Conservation (phyloP, 2,797 vertebrate species). For the Bovichtus variegatus region DNA sequence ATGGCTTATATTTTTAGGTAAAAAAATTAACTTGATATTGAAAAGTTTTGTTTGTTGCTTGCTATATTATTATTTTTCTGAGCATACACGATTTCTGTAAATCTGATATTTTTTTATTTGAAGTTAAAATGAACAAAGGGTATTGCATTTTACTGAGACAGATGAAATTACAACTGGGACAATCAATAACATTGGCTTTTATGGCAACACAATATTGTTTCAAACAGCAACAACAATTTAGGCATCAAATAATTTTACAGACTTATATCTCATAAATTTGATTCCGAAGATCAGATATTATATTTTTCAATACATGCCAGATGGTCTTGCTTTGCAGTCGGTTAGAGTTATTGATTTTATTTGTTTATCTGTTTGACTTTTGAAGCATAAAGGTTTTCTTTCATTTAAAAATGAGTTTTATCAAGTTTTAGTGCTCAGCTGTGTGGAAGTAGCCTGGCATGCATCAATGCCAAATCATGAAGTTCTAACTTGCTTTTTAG, state of each 20-base stretch:
- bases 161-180: slow-evolving; percentile 79
- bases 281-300: slow-evolving; percentile 85
- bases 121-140: slow-evolving; percentile 72
- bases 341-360: slow-evolving; percentile 80
- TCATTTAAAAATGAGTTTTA: slow-evolving; percentile 74
- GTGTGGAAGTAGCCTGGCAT: slow-evolving; percentile 68
- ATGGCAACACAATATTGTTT: slow-evolving; percentile 85
- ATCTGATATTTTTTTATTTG: slow-evolving; percentile 72
- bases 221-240: slow-evolving; percentile 82
- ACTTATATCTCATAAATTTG: slow-evolving; percentile 82
- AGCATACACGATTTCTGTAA: slow-evolving; percentile 56
- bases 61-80: slow-evolving; percentile 49
- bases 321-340: slow-evolving; percentile 87
- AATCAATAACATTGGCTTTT: slow-evolving; percentile 84
- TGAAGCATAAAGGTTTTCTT: slow-evolving; percentile 71
- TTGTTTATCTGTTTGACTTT: slow-evolving; percentile 78
- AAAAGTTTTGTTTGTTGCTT: slow-evolving; percentile 39
- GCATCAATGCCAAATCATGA: slow-evolving; percentile 74
- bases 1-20: slow-evolving; percentile 38
- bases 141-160: slow-evolving; percentile 72
- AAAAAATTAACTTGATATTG: slow-evolving; percentile 22
- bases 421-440: slow-evolving; percentile 80
- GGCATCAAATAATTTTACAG: slow-evolving; percentile 86
- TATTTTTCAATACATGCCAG: slow-evolving; percentile 88
- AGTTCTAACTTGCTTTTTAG: slow-evolving; percentile 55